Conservation (phyloP, 2,797 vertebrate species). For the Xenops minutus region DNA sequence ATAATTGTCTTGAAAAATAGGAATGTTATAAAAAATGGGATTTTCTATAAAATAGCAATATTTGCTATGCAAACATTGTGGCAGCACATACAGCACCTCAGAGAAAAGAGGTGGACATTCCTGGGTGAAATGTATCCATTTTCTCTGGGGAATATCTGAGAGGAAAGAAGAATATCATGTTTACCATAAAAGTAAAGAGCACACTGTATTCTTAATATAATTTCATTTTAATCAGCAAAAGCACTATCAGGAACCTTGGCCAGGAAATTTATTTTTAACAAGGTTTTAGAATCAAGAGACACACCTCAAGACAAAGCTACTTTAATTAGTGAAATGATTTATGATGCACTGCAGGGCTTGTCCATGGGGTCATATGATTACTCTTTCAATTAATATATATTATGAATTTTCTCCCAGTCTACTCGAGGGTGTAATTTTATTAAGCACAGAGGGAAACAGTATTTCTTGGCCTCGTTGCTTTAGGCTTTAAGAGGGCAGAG, state of each 20-base stretch:
- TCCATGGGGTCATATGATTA: neutral
- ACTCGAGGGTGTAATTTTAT: neutral
- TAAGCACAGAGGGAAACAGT: neutral
- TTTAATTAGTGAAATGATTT: constrained; percentile 26
- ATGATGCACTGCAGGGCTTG: neutral
- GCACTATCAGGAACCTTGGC: neutral
- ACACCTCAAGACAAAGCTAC: neutral
- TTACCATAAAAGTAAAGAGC: neutral
- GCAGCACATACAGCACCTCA: neutral
- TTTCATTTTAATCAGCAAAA: neutral
- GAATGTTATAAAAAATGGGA: neutral
- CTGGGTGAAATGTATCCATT: neutral
- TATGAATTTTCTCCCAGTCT: neutral
- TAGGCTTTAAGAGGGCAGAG: neutral
- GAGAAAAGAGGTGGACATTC: neutral
- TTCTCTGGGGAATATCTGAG: neutral
- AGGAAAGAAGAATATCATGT: neutral
- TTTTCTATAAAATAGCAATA: neutral
- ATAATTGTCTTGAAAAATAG: neutral
- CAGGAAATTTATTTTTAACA: neutral
- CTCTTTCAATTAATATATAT: neutral
- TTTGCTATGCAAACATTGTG: neutral
- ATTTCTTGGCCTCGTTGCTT: neutral
- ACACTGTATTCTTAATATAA: neutral
- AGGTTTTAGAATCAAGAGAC: neutral